Base-by-base conservation (phyloP, 1,140 invertebrate genomes). In the Drosophila eugracilis region DNA sequence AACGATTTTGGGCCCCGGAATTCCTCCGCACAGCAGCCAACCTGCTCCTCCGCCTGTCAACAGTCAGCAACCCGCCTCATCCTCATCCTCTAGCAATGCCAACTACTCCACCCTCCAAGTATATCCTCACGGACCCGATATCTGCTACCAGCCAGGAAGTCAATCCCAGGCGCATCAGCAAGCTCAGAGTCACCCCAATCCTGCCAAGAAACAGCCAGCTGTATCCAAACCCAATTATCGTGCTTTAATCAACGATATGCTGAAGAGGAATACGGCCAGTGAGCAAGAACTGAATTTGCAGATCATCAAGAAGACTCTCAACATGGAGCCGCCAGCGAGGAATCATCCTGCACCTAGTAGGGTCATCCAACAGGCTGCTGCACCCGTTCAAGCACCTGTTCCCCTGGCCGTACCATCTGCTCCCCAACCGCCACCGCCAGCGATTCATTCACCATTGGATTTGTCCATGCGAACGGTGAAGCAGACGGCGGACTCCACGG, bases 401-500 rank as follows among this genome's bases (percentile, higher is more conserved):
- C 14, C 69, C 1, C 37, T 49, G 3, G 19, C 69, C 5, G 42
- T 73, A 26, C 37, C 62, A 47, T n/a, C 54, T 32, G 45, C 24
- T 28, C 52, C 52, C 7, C 54, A 37, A 2, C 47, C 58, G 6
- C 32, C 39, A 10, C 30, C 62, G 94, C 90, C 92, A 94, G 30
- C 65, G 5, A 47, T 78, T 0, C 58, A 96, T 84, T 96, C 96
- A 1, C 96, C 96, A 0, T 89, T 97, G 41, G 96, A 97, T 91
- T 92, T 97, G 10, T 97, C 96, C 0, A 96, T 97, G 30, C 97
- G 97, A 88, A 97, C 96, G 0, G 95, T 97, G 0, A 95, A 96
- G 78, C 96, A 96, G 32, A 95, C 96, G 1, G 96, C 96, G 0
- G 96, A 97, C 91, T 97, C 96, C 1, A 97, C 96, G 1, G 95